Percentiles rank a stretch among this genome's conserved stretches.
phyloP scores from a whole-genome alignment of 2,113 vertebrate genomes.

The Butorides virescens region DNA sequence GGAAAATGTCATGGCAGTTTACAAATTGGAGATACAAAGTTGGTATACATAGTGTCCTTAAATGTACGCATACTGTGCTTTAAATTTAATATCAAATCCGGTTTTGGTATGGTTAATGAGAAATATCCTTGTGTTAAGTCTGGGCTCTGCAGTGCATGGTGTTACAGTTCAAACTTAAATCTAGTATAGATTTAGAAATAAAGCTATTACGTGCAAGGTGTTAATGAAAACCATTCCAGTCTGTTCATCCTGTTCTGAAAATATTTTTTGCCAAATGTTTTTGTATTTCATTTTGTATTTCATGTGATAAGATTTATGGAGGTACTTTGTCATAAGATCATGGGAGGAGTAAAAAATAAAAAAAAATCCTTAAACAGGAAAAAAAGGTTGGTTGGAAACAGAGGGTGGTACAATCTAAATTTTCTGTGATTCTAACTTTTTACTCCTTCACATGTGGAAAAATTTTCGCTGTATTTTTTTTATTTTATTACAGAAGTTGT shows the following conservation, averaged over 20 bases:
- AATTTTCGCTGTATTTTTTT: background rate
- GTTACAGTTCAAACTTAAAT: background rate
- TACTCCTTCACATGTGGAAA: background rate
- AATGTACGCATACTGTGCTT: background rate
- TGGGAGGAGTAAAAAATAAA: background rate
- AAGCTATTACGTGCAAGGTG: background rate
- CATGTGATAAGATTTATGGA: background rate
- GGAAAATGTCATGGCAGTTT: background rate
- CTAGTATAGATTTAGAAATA: background rate
- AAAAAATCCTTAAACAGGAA: background rate
- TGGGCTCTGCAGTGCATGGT: background rate
- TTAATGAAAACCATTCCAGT: background rate
- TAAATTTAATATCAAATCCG: background rate
- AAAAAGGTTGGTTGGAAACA: background rate
- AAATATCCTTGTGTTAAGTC: background rate
- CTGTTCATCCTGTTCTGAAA: background rate
- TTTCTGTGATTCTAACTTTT: background rate
- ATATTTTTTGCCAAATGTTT: background rate
- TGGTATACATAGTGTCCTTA: background rate
- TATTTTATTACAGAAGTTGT: constrained; percentile 55
- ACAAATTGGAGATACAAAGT: background rate
- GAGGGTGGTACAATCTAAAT: background rate
- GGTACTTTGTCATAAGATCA: background rate
- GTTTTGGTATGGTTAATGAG: background rate
- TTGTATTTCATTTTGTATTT: background rate